Percentiles rank a stretch among this genome's conserved stretches.
These are phyloP conservation scores for Rhagophthalmus giganteus DNA, from an alignment of 2,888 invertebrate genomes.

Conservation along the genomic window DNA sequence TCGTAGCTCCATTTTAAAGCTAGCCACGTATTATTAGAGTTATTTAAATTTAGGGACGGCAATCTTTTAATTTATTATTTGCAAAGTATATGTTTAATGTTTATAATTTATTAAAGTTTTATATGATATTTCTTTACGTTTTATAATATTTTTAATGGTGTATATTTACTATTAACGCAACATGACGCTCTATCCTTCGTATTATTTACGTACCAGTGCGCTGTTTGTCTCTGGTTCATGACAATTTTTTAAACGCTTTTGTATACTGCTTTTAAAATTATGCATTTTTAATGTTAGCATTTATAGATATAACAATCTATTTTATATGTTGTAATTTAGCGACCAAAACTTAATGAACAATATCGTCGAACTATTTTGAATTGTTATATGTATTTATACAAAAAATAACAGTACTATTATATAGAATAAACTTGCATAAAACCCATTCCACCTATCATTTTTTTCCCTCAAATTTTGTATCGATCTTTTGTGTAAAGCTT, in stretches of 20 bases:
- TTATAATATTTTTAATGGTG: constrained; percentile 19
- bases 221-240: constrained; percentile 17
- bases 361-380: constrained; percentile 33
- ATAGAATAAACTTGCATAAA: constrained; percentile 36
- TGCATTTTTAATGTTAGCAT: constrained; percentile 39
- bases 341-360: constrained; percentile 39
- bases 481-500: too few relatives aligned
- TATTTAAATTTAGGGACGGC: constrained; percentile 20
- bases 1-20: constrained; percentile 13
- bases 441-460: too few relatives aligned
- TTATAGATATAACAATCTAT: constrained; percentile 36
- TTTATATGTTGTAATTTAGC: constrained; percentile 36
- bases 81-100: constrained; percentile 28
- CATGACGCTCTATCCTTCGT: constrained; percentile 22
- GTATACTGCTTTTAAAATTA: constrained; percentile 29
- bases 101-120: constrained; percentile 27
- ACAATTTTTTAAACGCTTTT: constrained; percentile 24
- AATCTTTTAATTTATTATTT: constrained; percentile 29
- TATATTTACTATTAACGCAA: constrained; percentile 16
- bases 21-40: constrained; percentile 21
- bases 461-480: too few relatives aligned
- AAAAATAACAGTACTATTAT: constrained; percentile 39
- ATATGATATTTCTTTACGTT: constrained; percentile 19
- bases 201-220: constrained; percentile 8
- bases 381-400: constrained; percentile 43